A percentile compares a stretch with the other conserved stretches of the same genome.
Evolutionary conservation across 2,113 vertebrate genomes (phyloP).

Genomic region (Gallinago jamesoni): DNA sequence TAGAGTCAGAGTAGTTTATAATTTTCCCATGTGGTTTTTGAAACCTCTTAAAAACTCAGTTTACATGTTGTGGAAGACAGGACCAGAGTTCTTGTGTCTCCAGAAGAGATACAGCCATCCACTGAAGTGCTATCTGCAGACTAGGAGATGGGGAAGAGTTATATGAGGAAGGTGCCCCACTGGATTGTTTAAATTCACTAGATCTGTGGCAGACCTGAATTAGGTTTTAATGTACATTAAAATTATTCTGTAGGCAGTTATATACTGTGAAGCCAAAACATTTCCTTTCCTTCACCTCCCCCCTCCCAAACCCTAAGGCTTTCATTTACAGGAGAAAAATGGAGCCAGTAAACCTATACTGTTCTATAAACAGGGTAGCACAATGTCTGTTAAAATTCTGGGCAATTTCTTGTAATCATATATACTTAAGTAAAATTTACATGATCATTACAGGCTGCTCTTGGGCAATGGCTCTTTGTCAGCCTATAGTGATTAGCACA

Average conservation of each 20-base stretch:
- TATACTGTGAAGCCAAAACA: constrained; percentile 39
- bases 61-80: neutral
- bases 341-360: constrained; percentile 62
- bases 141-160: neutral
- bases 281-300: constrained; percentile 8
- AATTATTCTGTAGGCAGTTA: constrained; percentile 18
- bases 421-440: constrained; percentile 72
- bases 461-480: constrained; percentile 61
- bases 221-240: constrained; percentile 33
- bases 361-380: constrained; percentile 64
- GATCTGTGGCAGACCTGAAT: neutral
- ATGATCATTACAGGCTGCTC: constrained; percentile 54
- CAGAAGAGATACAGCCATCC: neutral
- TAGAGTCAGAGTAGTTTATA: neutral
- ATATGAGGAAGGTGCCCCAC: neutral
- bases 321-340: constrained; percentile 39
- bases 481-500: constrained; percentile 61
- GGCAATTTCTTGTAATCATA: constrained; percentile 75
- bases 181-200: neutral
- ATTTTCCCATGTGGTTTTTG: neutral
- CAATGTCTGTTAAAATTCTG: constrained; percentile 67
- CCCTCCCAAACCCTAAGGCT: neutral
- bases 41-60: neutral
- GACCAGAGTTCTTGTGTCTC: neutral
- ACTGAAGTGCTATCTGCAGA: neutral